Conservation (phyloP, 2,888 invertebrate genomes). For the Erpobdella octoculata region DNA sequence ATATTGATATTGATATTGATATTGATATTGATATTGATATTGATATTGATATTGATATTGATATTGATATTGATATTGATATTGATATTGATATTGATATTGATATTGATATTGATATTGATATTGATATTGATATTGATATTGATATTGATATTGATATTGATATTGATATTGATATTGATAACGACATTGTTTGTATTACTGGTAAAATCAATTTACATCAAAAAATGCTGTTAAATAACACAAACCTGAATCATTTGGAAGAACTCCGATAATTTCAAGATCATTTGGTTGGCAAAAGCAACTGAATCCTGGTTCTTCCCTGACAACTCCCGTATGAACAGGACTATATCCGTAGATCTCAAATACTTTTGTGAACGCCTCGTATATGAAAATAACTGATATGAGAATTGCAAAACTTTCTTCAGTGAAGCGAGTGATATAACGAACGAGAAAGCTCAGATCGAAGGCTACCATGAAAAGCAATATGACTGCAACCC, state of each 20-base stretch:
- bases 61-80: background rate
- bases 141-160: background rate
- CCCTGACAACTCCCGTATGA: slow-evolving; percentile 16
- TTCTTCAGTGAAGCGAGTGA: slow-evolving; percentile 94
- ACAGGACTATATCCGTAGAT: slow-evolving; percentile 23
- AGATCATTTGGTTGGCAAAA: slow-evolving; percentile 14
- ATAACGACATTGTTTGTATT: background rate
- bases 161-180: background rate
- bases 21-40: background rate
- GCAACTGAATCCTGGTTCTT: slow-evolving; percentile 20
- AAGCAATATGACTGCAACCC: slow-evolving; percentile 78
- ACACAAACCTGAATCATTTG: background rate
- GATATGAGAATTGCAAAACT: slow-evolving; percentile 97
- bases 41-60: background rate
- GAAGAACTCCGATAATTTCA: slow-evolving; percentile 47
- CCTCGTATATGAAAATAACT: slow-evolving; percentile 95
- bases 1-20: background rate
- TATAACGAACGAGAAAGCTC: slow-evolving; percentile 89
- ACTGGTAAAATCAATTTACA: background rate
- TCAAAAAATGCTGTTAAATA: too few relatives aligned
- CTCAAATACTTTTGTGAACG: slow-evolving; percentile 75
- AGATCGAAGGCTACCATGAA: slow-evolving; percentile 86
- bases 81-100: background rate
- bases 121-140: background rate
- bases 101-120: background rate